Percentiles rank a stretch among this genome's conserved stretches.
Conservation (phyloP, 2,113 vertebrate genomes). For the Elanus axillaris region DNA sequence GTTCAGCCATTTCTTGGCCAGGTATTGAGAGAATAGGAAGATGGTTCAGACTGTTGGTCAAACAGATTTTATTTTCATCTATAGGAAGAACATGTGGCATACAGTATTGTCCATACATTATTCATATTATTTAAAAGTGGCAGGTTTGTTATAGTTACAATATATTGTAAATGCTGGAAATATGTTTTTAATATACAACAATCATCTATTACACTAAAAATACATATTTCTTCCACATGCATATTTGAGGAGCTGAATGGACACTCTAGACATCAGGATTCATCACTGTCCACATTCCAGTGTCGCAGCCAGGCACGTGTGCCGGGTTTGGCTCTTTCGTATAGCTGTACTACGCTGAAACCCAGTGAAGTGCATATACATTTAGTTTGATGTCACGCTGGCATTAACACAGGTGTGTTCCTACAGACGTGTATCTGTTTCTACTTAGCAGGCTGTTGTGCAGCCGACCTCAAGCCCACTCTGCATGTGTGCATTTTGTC, state of each 20-base stretch:
- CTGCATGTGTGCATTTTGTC: neutral
- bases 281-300: neutral
- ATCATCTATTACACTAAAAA: neutral
- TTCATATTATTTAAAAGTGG: neutral
- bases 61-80: neutral
- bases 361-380: neutral
- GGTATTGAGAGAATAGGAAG: neutral
- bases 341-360: neutral
- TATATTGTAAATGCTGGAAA: neutral
- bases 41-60: neutral
- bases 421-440: neutral
- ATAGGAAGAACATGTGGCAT: neutral
- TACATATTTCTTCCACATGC: neutral
- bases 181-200: neutral
- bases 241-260: neutral
- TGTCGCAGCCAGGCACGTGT: neutral
- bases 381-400: neutral
- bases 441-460: neutral
- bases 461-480: neutral
- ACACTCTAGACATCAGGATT: neutral
- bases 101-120: neutral
- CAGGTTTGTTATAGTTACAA: neutral
- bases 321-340: neutral
- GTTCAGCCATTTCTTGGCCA: neutral
- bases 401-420: neutral